A percentile compares a stretch with the other conserved stretches of the same genome.
phyloP scores from a whole-genome alignment of 2,797 vertebrate species.

The Pangasius larnaudii region DNA sequence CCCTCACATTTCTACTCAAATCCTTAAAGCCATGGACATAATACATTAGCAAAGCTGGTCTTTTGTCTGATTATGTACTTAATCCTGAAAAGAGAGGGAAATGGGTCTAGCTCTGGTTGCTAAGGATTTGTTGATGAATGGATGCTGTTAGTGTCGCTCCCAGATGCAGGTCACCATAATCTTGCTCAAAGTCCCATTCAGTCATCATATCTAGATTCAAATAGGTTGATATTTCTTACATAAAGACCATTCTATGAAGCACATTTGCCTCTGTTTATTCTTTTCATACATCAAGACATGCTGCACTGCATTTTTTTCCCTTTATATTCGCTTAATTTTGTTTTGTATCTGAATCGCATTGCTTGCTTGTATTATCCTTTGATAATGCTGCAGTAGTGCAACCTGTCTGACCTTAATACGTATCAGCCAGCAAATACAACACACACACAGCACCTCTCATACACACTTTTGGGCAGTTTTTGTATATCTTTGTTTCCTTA shows the following conservation, averaged over 20 bases:
- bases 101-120: slow-evolving; percentile 37
- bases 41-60: slow-evolving; percentile 43
- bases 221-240: neutral
- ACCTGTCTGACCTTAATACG: slow-evolving; percentile 2
- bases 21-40: slow-evolving; percentile 32
- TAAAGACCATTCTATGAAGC: neutral
- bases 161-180: slow-evolving; percentile 45
- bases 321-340: neutral
- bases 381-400: slow-evolving; percentile 1
- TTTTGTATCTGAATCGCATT: neutral
- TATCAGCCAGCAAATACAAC: neutral
- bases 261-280: neutral
- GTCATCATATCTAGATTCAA: slow-evolving; percentile 2
- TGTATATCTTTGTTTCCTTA: slow-evolving; percentile 16
- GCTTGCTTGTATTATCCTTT: neutral
- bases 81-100: slow-evolving; percentile 38
- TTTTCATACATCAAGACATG: neutral
- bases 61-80: slow-evolving; percentile 52
- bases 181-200: slow-evolving; percentile 19
- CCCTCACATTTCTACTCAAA: neutral
- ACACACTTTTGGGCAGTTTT: neutral
- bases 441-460: neutral
- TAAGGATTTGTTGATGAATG: slow-evolving; percentile 45
- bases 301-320: neutral
- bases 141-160: slow-evolving; percentile 28